These are phyloP conservation scores for Eurytoma adleriae DNA, from an alignment of 2,888 invertebrate genomes.

Conservation along the genomic window DNA sequence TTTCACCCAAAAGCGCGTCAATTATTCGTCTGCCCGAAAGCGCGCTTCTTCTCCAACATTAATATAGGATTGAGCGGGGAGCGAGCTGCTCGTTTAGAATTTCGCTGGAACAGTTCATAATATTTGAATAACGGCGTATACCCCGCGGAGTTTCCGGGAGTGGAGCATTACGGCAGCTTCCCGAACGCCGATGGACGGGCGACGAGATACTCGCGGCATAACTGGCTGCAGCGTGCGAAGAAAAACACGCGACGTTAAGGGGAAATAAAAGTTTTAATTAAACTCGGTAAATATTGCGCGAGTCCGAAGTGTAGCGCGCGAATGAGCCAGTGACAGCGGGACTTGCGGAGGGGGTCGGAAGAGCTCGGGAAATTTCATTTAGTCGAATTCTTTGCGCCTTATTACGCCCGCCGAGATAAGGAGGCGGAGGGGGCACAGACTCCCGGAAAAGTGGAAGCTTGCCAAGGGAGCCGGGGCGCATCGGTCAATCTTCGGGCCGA, in stretches of 20 bases:
- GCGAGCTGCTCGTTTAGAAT: too few species aligned
- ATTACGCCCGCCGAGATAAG: constrained; percentile 62
- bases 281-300: constrained; percentile 37
- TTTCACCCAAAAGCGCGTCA: too few species aligned
- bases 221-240: not conserved
- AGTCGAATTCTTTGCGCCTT: constrained; percentile 68
- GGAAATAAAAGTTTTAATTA: constrained; percentile 40
- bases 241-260: not conserved
- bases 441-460: constrained; percentile 32
- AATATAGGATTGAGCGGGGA: too few species aligned
- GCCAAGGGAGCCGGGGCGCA: constrained; percentile 46
- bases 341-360: constrained; percentile 31
- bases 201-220: not conserved
- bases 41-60: too few species aligned
- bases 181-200: not conserved
- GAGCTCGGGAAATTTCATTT: constrained; percentile 68
- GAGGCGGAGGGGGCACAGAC: constrained; percentile 36
- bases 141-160: too few species aligned
- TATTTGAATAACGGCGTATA: too few species aligned
- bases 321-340: not conserved
- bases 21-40: too few species aligned
- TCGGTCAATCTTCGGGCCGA: constrained; percentile 50
- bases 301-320: not conserved
- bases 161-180: too few species aligned
- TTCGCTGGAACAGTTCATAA: too few species aligned